phyloP scores from a whole-genome alignment of 2,113 vertebrate genomes.

The Pontoporia blainvillei region DNA sequence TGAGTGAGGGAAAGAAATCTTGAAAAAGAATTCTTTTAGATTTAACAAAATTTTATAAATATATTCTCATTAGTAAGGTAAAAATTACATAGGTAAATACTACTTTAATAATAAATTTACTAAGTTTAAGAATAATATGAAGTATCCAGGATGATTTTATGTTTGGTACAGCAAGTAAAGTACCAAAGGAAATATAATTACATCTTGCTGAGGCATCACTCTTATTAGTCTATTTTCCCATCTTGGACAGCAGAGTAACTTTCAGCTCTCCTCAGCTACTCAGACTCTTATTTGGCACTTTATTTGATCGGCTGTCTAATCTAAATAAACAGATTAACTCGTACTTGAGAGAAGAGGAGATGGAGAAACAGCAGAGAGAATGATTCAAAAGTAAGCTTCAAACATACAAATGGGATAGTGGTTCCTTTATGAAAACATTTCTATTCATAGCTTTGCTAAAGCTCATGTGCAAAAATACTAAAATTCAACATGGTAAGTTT shows the following conservation, averaged over 20 bases:
- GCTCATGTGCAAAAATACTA: not conserved
- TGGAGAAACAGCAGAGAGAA: constrained; percentile 15
- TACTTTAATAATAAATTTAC: constrained; percentile 6
- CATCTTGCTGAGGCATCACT: not conserved
- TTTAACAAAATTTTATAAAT: not conserved
- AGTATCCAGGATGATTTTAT: not conserved
- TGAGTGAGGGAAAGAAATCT: not conserved
- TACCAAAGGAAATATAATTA: not conserved
- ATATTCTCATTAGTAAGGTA: not conserved
- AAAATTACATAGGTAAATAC: not conserved
- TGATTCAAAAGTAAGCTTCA: constrained; percentile 33
- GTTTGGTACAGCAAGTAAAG: not conserved
- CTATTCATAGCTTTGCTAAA: not conserved
- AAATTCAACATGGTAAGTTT: not conserved
- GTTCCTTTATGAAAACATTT: constrained; percentile 20
- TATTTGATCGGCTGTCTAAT: constrained; percentile 15
- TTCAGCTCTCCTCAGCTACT: not conserved
- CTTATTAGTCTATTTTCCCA: not conserved
- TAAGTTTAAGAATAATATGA: not conserved
- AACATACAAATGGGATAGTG: not conserved
- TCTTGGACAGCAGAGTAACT: not conserved
- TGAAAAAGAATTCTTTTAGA: not conserved
- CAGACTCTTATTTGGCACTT: not conserved
- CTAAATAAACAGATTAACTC: constrained; percentile 52
- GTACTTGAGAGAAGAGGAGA: constrained; percentile 32